phyloP scores from a whole-genome alignment of 2,797 vertebrate genomes.

The Hephaestus fuliginosus region DNA sequence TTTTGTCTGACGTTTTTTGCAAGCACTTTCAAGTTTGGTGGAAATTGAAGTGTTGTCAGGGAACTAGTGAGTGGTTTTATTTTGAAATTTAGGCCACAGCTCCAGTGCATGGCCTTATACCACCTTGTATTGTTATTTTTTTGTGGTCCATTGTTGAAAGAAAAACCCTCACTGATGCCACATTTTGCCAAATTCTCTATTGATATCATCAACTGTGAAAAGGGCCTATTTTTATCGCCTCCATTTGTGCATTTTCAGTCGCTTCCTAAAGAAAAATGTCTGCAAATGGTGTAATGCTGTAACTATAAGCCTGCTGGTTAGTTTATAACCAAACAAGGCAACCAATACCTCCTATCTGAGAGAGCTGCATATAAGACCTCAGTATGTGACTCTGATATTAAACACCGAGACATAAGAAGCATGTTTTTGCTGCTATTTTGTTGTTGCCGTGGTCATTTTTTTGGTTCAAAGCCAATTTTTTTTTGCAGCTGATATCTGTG shows the following conservation, averaged over 20 bases:
- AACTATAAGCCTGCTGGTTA: background rate
- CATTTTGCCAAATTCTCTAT: background rate
- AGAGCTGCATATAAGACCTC: background rate
- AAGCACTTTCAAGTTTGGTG: background rate
- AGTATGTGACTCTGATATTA: background rate
- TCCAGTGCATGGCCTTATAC: background rate
- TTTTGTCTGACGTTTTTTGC: background rate
- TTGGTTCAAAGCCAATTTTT: background rate
- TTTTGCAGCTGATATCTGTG: constrained; percentile 8
- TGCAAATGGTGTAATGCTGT: background rate
- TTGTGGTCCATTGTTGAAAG: background rate
- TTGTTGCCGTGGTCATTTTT: constrained; percentile 20
- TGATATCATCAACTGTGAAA: background rate
- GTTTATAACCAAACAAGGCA: background rate
- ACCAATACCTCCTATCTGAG: background rate
- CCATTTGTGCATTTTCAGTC: background rate
- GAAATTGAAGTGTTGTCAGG: background rate
- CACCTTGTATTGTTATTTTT: background rate
- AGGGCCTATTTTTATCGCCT: background rate
- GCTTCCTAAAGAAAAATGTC: background rate
- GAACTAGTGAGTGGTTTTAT: background rate
- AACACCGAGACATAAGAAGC: constrained; percentile 5
- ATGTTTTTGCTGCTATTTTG: background rate
- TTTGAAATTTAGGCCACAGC: background rate
- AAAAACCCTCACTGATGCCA: background rate